Percentiles rank a stretch among this genome's conserved stretches.
Evolutionary conservation across 2,113 vertebrate genomes (phyloP).

Genomic region (Picathartes gymnocephalus): DNA sequence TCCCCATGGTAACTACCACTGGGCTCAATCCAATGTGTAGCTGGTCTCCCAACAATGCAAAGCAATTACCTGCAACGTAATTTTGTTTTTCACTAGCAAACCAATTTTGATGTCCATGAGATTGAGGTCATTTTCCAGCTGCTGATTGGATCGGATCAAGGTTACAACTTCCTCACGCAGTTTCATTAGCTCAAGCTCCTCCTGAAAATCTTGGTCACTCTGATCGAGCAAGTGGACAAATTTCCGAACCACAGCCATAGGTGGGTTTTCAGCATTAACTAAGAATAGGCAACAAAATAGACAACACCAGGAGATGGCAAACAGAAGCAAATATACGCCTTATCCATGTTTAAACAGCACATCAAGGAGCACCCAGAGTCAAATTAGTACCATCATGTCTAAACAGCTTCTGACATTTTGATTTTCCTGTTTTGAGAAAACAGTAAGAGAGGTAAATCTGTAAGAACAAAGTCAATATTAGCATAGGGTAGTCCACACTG

Average conservation of each 20-base stretch:
- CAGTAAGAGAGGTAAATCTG: not conserved
- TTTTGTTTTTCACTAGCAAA: conserved; percentile 96
- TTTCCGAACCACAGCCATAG: conserved; percentile 94
- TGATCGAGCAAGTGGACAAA: conserved; percentile 97
- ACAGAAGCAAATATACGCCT: not conserved
- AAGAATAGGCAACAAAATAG: not conserved
- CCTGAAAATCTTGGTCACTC: conserved; percentile 98
- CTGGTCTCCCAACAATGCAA: too few relatives aligned
- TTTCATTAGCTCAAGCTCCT: conserved; percentile 94
- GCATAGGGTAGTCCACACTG: not conserved
- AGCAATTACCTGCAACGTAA: conserved; percentile 83
- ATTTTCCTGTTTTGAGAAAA: not conserved
- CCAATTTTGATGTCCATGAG: conserved; percentile 99
- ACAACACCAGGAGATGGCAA: not conserved
- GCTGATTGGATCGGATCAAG: conserved; percentile 95
- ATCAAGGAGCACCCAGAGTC: not conserved
- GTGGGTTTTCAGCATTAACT: conserved; percentile 89
- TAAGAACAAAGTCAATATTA: not conserved
- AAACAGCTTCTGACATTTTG: not conserved
- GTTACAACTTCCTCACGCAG: conserved; percentile 94
- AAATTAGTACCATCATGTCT: not conserved
- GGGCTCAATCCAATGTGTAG: not conserved
- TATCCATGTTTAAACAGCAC: not conserved
- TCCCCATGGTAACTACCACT: not conserved
- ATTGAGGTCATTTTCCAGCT: conserved; percentile 96